Evolutionary conservation across 2,888 invertebrate species (phyloP).

Genomic region (Tetragnatha montana): DNA sequence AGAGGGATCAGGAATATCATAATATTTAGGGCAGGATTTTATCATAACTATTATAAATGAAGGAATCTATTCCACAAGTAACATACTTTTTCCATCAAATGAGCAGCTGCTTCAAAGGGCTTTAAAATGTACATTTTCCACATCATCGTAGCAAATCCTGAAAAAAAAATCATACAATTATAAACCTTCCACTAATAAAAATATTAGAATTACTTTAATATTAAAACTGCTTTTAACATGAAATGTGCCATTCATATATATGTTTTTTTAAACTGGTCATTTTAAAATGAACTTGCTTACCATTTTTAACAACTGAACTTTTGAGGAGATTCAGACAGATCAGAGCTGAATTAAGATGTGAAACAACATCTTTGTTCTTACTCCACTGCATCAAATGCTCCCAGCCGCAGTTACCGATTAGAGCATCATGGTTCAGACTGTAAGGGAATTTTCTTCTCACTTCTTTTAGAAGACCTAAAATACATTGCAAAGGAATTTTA

Average conservation of each 20-base stretch:
- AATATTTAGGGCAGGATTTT: too few relatives aligned
- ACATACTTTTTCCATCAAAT: constrained; percentile 83
- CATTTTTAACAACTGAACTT: constrained; percentile 81
- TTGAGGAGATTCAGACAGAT: constrained; percentile 83
- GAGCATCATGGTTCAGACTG: constrained; percentile 86
- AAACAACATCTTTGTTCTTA: constrained; percentile 82
- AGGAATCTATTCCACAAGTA: too few relatives aligned
- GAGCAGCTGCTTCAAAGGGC: constrained; percentile 84
- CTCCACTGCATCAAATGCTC: constrained; percentile 93
- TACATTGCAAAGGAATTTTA: not conserved
- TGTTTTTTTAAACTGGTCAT: not conserved
- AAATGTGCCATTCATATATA: not conserved
- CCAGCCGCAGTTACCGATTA: constrained; percentile 92
- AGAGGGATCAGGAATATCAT: too few relatives aligned
- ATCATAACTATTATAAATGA: too few relatives aligned
- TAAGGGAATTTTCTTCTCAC: constrained; percentile 85
- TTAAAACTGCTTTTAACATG: not conserved
- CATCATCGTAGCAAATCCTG: constrained; percentile 87
- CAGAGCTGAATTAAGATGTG: constrained; percentile 84
- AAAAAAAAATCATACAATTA: constrained; percentile 14
- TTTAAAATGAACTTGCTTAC: constrained; percentile 75
- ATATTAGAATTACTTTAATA: not conserved
- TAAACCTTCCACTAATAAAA: not conserved
- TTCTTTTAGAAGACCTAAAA: constrained; percentile 73
- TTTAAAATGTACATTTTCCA: constrained; percentile 93